Percentiles rank a stretch among this genome's conserved stretches.
Evolutionary conservation across 2,113 vertebrate genomes (phyloP).

Genomic region (Malurus elegans): DNA sequence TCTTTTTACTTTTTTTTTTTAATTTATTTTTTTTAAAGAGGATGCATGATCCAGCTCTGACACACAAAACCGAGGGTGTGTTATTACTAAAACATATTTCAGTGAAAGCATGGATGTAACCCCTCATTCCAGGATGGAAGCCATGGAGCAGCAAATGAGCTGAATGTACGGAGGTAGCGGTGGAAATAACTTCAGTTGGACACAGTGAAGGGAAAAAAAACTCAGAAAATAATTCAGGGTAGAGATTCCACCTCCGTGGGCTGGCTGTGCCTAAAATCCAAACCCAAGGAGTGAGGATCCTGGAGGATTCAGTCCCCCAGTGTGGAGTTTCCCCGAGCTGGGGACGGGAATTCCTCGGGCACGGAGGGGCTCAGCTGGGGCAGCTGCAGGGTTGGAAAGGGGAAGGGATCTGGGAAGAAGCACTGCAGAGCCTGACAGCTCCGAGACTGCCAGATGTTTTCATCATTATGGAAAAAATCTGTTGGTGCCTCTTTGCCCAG

Average conservation of each 20-base stretch:
- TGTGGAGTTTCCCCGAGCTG: background rate
- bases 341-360: background rate
- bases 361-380: background rate
- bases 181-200: background rate
- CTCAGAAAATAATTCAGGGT: background rate
- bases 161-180: rapidly evolving
- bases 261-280: background rate
- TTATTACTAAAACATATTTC: background rate
- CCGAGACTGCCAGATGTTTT: conserved; percentile 16
- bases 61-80: background rate
- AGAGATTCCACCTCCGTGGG: background rate
- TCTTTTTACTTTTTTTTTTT: background rate
- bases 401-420: conserved; percentile 33
- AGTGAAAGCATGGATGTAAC: background rate
- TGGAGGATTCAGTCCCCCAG: background rate
- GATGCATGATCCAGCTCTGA: background rate
- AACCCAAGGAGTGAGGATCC: background rate
- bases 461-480: conserved; percentile 50
- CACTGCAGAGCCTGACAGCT: conserved; percentile 40
- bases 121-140: background rate
- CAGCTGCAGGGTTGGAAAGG: background rate
- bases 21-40: background rate
- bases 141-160: background rate
- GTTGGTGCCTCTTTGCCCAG: conserved; percentile 56
- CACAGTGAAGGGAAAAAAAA: background rate